phyloP scores from a whole-genome alignment of 1,140 invertebrate species.

The Fopius arisanus region DNA sequence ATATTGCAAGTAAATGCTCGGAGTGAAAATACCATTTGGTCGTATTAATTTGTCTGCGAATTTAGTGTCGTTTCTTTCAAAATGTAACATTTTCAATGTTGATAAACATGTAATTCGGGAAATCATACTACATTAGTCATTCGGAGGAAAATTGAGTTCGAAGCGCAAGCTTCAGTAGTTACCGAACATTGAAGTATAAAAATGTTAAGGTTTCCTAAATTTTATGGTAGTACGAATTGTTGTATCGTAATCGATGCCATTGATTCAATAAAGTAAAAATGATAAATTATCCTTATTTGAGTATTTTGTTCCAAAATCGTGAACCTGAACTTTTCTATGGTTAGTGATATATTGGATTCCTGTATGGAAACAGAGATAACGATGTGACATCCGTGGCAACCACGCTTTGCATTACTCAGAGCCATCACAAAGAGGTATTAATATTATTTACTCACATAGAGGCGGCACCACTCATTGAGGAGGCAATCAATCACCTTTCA shows the following conservation, averaged over 20 bases:
- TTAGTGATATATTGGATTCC: too few species aligned
- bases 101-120: not conserved
- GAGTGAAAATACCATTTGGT: not conserved
- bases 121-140: not conserved
- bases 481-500: too few species aligned
- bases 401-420: too few species aligned
- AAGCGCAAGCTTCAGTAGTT: not conserved
- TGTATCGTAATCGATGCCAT: not conserved
- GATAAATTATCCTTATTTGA: not conserved
- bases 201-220: not conserved
- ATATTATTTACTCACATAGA: too few species aligned
- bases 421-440: too few species aligned
- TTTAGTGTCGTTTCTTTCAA: not conserved
- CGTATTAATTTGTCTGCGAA: not conserved
- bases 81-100: not conserved
- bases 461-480: too few species aligned
- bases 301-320: too few species aligned
- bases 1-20: not conserved
- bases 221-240: not conserved
- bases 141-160: not conserved
- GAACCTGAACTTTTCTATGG: too few species aligned
- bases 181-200: not conserved
- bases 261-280: not conserved
- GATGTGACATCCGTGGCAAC: too few species aligned
- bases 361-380: too few species aligned